Evolutionary conservation across 2,113 vertebrate genomes (phyloP).

Genomic region (Columba janthina): DNA sequence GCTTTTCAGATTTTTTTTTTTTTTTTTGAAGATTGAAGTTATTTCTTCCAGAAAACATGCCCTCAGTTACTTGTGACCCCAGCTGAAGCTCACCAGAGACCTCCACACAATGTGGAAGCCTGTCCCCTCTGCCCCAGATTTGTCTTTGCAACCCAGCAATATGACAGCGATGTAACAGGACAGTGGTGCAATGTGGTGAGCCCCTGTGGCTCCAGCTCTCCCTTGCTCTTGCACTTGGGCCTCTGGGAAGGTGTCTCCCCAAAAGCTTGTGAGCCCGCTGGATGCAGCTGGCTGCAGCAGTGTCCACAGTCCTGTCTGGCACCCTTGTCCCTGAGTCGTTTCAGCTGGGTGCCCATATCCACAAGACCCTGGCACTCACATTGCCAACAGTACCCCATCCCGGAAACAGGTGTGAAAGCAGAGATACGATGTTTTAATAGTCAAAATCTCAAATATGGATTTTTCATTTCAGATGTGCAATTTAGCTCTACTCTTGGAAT

Average conservation of each 20-base stretch:
- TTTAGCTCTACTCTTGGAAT: not conserved
- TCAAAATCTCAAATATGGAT: not conserved
- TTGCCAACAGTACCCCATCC: not conserved
- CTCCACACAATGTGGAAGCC: not conserved
- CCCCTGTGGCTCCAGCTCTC: not conserved
- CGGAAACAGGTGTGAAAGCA: rapidly evolving
- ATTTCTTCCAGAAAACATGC: not conserved
- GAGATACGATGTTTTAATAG: not conserved
- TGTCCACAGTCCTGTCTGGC: not conserved
- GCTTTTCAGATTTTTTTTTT: not conserved
- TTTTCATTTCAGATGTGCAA: not conserved
- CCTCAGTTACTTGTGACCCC: not conserved
- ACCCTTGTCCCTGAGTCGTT: not conserved
- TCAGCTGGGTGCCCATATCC: not conserved
- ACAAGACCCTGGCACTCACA: not conserved
- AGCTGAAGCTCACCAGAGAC: not conserved
- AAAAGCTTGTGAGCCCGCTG: not conserved
- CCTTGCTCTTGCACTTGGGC: rapidly evolving
- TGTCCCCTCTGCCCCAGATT: rapidly evolving
- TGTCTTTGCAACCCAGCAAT: not conserved
- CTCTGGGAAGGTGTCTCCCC: not conserved
- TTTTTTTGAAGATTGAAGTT: not conserved
- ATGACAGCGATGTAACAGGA: not conserved
- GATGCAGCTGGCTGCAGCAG: not conserved
- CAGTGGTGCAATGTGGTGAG: rapidly evolving